Base-by-base conservation (phyloP, 64 coral and sea anemone genomes). In the Pocillopora verrucosa region DNA sequence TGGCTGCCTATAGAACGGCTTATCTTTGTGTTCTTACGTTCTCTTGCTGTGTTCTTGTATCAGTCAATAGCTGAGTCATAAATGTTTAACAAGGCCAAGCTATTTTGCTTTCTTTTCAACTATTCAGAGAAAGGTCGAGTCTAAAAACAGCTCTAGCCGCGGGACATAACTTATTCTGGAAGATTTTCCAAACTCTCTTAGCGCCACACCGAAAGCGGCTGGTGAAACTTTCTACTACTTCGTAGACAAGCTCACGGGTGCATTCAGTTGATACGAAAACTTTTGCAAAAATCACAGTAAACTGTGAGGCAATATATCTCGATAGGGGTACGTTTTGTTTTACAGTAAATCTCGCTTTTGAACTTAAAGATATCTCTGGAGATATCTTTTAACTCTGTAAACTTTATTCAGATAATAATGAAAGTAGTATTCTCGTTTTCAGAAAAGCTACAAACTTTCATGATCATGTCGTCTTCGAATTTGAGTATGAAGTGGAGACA, bases 101-200 rank as follows among this genome's bases (percentile, higher is more conserved):
- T 85, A 65, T 57, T 83, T 85, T 85, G 82, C 67, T 85, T 85
- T 85, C 82, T 57, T 84, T 85, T 85, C 64, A 85, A 56, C 22
- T 72, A 72, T 67, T 85, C 65, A 13, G 62, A 22, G 81, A 69
- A 84, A 64, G 9, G 62, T 37, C 36, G 63, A 70, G 63, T 45
- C 63, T 57, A 63, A 85, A 85, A 85, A 85, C 82, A 64, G 82
- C 82, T 15, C 64, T 85, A 72, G 57, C 64, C 65, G 10, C 12
- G 82, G 70, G 72, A 1, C 58, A 38, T 72, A 24, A 65, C 57
- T 20, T 26, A 13, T 85, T 56, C 12, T 57, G 17, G 30, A 72
- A 38, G 35, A 84, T 85, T 72, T 72, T 45, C 0, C 22, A 70
- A 72, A 17, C 36, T 45, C 36, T 17, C 25, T 56, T 56, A 30